Evolutionary conservation across 2,888 invertebrate species (phyloP), one percentile per base, ranked within the genome.

Genomic region (Xylophagus ater): DNA sequence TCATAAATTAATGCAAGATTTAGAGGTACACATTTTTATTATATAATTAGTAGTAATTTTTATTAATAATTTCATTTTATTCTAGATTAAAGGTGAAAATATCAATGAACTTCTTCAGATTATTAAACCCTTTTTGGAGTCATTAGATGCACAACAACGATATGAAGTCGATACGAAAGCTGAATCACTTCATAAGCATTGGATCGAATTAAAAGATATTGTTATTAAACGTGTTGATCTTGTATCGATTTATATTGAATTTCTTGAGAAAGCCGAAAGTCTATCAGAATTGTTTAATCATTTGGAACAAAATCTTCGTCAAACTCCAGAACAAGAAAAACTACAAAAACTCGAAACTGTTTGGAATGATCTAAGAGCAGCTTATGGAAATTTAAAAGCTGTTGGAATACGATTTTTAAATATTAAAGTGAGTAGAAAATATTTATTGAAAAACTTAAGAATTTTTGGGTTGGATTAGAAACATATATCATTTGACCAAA

Each of bases 1-100:
- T 58, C 75, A 76, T 50, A 75, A 79, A 53, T 62, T 86, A 34
- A 71, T 81, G 52, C 74, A 73, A 52, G 84, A 87, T 59, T 66
- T 86, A 47, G 74, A 75, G 69, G 80, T 80, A 32, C n/a, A 10
- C 28, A 28, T n/a, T 10, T 28, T 28, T n/a, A 8, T n/a, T 28
- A 8, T 4, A 13, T 13, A 26, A 8, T 26, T 13, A 26, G 7
- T 8, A 10, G 5, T 26, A 4, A 8, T 15, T 13, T 19, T 18
- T 28, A 26, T 21, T 23, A 21, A 20, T 14, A n/a, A 32, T 12
- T 8, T 6, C 19, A 19, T 47, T 48, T 43, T 43, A 34, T 59
- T 63, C 30, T 57, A 80, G 70, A 73, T 72, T 49, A 78, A 78
- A 59, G 76, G 75, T 25, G 72, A 72, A 47, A 81, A 82, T 54